Evolutionary conservation across 2,797 vertebrate genomes (phyloP), one percentile per base, ranked within the genome.

Genomic region (Poecilia picta): DNA sequence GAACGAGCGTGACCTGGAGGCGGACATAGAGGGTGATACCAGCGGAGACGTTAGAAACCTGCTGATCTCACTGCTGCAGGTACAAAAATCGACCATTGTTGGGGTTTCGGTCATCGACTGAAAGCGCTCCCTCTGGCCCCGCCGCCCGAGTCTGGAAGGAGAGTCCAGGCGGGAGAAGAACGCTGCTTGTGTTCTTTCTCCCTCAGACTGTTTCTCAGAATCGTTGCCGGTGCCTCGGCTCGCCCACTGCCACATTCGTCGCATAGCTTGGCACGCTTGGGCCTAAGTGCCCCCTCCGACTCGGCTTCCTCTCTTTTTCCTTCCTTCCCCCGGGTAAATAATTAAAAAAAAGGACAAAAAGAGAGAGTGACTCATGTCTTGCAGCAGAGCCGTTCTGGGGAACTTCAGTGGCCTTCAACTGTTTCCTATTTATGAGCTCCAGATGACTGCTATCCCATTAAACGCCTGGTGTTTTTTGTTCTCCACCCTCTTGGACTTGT

Each of bases 1-100:
- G 77, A 96, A 97, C 82, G 95, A 95, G 39, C 93, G 43, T 16
- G 97, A 97, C 79, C 91, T 99, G 75, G 97, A 97, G 79, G 95
- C 93, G 1, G 98, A 98, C 81, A 93, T 99, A 51, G 96, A 96
- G 91, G 96, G 90, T 1, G 98, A 99, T 76, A 99, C 97, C 59
- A 97, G 96, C 13, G 97, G 98, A 72, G 96, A 96, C 13, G 94
- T 99, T 51, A 91, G 23, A 88, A 97, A 96, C 88, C 93, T 99
- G 83, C 85, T 99, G 71, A 80, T 96, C 4, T 94, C 96, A 31
- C 83, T 99, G 79, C 90, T 99, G 66, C 96, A 98, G 97, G 98
- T 99, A 79, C 93, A 46, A 53, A 51, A 71, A n/a, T 25, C 2
- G 2, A 39, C 68, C 25, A 28, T 71, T 71, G 68, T 71, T 51